These are phyloP conservation scores for Thumatha senex DNA, from an alignment of 2,888 invertebrate species.

Conservation along the genomic window DNA sequence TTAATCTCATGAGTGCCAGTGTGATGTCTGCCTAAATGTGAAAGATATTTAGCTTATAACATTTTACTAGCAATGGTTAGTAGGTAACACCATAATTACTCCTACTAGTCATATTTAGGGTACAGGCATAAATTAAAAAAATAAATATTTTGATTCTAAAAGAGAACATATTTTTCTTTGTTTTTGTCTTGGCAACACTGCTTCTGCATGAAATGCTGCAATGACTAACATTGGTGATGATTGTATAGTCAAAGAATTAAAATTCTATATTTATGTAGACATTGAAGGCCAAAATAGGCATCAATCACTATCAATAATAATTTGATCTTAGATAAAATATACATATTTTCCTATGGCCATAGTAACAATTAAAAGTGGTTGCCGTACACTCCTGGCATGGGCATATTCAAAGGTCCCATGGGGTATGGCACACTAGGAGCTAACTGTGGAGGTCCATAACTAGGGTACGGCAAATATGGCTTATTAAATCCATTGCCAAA, in stretches of 20 bases:
- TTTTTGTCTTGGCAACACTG: background rate
- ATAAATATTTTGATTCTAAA: too few relatives aligned
- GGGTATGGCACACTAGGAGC: constrained; percentile 88
- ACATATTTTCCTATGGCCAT: constrained; percentile 29
- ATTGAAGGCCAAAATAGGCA: constrained; percentile 22
- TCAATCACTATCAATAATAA: constrained; percentile 15
- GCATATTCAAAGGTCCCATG: constrained; percentile 89
- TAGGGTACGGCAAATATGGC: constrained; percentile 74
- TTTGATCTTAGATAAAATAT: constrained; percentile 20
- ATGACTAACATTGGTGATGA: background rate
- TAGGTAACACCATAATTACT: too few relatives aligned
- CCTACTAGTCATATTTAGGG: too few relatives aligned
- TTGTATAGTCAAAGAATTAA: background rate
- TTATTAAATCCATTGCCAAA: constrained; percentile 68
- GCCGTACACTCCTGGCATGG: constrained; percentile 86
- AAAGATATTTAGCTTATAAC: too few relatives aligned
- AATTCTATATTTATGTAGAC: constrained; percentile 10
- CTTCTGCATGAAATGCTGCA: background rate
- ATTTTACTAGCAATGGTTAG: too few relatives aligned
- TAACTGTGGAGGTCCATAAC: constrained; percentile 71
- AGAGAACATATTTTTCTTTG: background rate
- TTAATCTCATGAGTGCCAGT: too few relatives aligned
- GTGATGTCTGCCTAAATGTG: too few relatives aligned
- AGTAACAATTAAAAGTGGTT: constrained; percentile 65
- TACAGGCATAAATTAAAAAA: too few relatives aligned